phyloP scores from a whole-genome alignment of 2,113 vertebrate genomes.

The Scopus umbretta region DNA sequence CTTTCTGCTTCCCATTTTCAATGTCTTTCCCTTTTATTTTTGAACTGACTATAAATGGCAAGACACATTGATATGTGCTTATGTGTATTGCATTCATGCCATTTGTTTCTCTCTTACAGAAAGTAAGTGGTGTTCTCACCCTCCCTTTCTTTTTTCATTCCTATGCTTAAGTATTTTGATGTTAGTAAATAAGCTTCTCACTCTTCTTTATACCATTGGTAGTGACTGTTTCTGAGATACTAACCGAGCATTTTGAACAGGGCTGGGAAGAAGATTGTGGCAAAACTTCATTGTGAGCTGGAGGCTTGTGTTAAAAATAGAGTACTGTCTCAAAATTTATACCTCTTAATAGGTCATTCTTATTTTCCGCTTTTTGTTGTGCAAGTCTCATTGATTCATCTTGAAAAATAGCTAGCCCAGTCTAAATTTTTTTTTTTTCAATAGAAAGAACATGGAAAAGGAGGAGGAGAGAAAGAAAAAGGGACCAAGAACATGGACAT shows the following conservation, averaged over 20 bases:
- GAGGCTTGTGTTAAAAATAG: neutral
- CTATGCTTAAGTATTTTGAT: neutral
- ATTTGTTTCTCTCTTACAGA: neutral
- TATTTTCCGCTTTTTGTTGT: neutral
- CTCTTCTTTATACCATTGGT: neutral
- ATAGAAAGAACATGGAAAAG: neutral
- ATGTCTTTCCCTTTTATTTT: neutral
- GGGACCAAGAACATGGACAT: fast-evolving
- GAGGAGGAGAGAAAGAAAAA: neutral
- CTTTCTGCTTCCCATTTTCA: neutral
- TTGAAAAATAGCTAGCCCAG: neutral
- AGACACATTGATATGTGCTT: neutral
- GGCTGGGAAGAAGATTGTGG: neutral
- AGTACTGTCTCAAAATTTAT: neutral
- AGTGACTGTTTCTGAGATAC: neutral
- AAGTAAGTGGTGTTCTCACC: neutral
- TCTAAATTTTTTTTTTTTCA: neutral
- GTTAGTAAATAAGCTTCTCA: neutral
- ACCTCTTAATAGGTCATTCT: neutral
- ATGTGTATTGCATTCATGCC: fast-evolving
- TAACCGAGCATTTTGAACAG: neutral
- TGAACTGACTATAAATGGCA: neutral
- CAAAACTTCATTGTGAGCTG: neutral
- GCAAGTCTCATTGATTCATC: neutral
- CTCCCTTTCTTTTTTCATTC: neutral